Evolutionary conservation across 2,888 invertebrate species (phyloP), one percentile per base, ranked within the genome.

Genomic region (Drosophila subquinaria): DNA sequence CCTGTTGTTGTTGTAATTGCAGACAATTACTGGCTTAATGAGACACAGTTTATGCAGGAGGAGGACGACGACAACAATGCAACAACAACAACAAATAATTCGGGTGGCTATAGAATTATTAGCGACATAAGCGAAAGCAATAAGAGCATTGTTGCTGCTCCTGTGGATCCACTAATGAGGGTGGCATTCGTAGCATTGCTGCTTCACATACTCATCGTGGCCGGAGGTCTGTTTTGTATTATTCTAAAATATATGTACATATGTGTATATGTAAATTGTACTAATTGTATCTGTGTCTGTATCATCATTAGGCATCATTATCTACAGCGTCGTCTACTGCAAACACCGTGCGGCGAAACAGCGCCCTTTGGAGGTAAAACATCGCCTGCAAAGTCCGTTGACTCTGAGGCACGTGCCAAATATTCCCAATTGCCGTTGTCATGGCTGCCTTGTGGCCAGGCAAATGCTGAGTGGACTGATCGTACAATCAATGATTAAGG

Each of bases 391-490:
- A n/a, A 64, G 61, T 67, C 67, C 76, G 2, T 30, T 43, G 4
- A 61, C 66, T 10, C 9, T 71, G n/a, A 64, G 52, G 17, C 89
- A 84, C 56, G 17, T 69, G 10, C 71, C 79, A 20, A 72, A 83
- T 56, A 15, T 43, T 9, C 38, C 48, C 2, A 68, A 83, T 13
- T 88, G 83, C 33, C 69, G 62, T 6, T 84, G 83, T 48, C 62
- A 69, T 27, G 71, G 73, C 5, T 83, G 89, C 20, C 55, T 52
- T 3, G 55, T 73, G 38, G 69, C 81, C 36, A 66, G 89, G 15
- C 76, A 83, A 59, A 86, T 78, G 20, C 33, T 81, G n/a, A 78
- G 67, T 15, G 60, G 81, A 1, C 33, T 83, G 27, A 66, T 82
- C 23, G 45, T 67, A 35, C 81, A 77, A 30, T 72, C 75, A 11